phyloP scores from a whole-genome alignment of 2,797 vertebrate species.

The Psittacula derbiana region DNA sequence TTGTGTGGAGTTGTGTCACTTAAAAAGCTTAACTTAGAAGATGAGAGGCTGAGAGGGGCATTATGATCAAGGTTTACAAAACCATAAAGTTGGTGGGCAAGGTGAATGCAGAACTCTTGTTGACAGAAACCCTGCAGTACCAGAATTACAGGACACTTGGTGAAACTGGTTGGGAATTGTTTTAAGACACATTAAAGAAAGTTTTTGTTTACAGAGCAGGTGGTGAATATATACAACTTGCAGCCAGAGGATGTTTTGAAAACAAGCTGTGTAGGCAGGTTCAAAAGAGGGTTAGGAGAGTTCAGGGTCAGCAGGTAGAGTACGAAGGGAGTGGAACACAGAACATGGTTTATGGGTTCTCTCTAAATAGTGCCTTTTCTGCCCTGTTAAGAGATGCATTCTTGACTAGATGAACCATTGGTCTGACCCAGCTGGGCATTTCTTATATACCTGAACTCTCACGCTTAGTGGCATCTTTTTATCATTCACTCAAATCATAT shows the following conservation, averaged over 20 bases:
- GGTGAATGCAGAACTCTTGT: background rate
- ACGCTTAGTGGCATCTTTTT: background rate
- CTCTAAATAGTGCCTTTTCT: background rate
- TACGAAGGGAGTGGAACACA: background rate
- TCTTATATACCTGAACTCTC: background rate
- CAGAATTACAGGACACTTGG: background rate
- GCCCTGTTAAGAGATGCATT: background rate
- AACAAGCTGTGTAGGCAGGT: background rate
- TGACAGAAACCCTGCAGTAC: background rate
- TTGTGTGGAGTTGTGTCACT: background rate
- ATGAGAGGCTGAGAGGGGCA: background rate
- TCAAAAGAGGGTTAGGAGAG: slow-evolving; percentile 2
- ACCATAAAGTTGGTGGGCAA: background rate
- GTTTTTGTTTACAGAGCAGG: slow-evolving; percentile 41
- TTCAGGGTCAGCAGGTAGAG: background rate
- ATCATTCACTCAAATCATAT: background rate
- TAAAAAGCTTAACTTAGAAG: background rate
- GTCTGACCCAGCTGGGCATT: background rate
- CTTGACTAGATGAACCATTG: background rate
- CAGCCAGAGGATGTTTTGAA: slow-evolving; percentile 48
- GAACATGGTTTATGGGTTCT: background rate
- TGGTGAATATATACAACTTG: slow-evolving; percentile 21
- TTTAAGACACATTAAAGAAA: slow-evolving; percentile 23
- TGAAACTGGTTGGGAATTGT: slow-evolving; percentile 34
- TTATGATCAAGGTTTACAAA: background rate